A percentile compares a stretch with the other conserved stretches of the same genome.
Conservation (phyloP, 2,113 vertebrate species). For the Stictonetta naevosa region DNA sequence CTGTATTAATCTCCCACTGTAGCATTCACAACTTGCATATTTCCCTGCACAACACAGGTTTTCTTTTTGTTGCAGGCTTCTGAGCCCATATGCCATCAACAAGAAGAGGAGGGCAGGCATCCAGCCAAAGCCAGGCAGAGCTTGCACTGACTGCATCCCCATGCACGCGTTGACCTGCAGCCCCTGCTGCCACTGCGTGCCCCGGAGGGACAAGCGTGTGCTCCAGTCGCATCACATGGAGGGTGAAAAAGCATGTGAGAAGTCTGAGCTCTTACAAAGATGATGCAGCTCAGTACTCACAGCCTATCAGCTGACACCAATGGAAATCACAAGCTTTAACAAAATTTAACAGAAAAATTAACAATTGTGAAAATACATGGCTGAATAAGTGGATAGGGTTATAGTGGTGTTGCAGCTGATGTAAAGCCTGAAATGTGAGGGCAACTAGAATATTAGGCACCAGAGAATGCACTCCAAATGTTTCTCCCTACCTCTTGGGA, state of each 20-base stretch:
- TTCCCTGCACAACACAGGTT: background rate
- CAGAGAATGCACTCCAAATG: background rate
- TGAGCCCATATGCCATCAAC: background rate
- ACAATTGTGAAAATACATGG: background rate
- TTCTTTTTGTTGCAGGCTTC: background rate
- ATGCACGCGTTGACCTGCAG: fast-evolving
- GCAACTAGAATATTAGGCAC: background rate
- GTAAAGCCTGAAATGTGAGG: background rate
- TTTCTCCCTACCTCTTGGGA: background rate
- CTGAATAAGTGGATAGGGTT: background rate
- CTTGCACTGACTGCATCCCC: fast-evolving
- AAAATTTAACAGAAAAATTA: background rate
- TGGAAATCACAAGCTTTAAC: background rate
- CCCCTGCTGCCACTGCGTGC: background rate
- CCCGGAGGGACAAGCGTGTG: background rate
- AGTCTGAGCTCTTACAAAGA: background rate
- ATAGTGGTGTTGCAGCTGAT: background rate
- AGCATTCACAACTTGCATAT: background rate
- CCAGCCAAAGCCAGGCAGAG: background rate
- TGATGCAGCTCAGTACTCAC: background rate
- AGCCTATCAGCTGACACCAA: background rate
- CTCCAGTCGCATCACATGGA: fast-evolving
- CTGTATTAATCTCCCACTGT: background rate
- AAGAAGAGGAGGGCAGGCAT: background rate
- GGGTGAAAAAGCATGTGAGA: background rate